Percentiles rank a stretch among this genome's conserved stretches.
These are phyloP conservation scores for Zygothrica quintamaculata DNA, from an alignment of 2,888 invertebrate species.

Conservation along the genomic window DNA sequence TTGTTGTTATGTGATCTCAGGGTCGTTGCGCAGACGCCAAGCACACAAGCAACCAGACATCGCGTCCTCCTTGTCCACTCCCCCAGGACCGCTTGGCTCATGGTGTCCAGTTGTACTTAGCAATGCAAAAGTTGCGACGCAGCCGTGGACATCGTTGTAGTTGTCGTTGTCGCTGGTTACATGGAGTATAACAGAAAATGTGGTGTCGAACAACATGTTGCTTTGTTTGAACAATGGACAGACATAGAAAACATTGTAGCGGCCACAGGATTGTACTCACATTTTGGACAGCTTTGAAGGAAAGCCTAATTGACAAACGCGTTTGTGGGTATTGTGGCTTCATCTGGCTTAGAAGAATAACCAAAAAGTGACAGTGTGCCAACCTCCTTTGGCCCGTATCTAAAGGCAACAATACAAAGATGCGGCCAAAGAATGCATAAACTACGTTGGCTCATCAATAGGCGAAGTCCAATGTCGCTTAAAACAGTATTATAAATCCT, in stretches of 20 bases:
- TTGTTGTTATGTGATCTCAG: constrained; percentile 48
- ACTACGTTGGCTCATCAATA: too few relatives aligned
- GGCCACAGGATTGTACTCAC: constrained; percentile 1
- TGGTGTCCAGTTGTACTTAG: constrained; percentile 67
- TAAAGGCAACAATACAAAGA: too few relatives aligned
- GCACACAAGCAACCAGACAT: constrained; percentile 12
- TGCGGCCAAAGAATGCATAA: too few relatives aligned
- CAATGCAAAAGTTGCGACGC: constrained; percentile 68
- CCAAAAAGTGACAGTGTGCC: too few relatives aligned
- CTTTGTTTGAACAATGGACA: constrained; percentile 21
- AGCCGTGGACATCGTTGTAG: constrained; percentile 9
- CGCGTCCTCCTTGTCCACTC: background rate
- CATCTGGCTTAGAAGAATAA: too few relatives aligned
- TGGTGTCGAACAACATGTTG: constrained; percentile 82
- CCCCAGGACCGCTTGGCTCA: constrained; percentile 6
- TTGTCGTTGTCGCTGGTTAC: constrained; percentile 46
- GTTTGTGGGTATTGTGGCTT: constrained; percentile 6
- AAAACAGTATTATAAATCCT: too few relatives aligned
- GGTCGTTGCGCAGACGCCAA: constrained; percentile 65
- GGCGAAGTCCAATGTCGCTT: too few relatives aligned
- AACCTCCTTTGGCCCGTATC: too few relatives aligned
- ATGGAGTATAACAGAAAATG: constrained; percentile 79
- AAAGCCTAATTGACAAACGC: constrained; percentile 69
- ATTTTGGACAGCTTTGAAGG: constrained; percentile 46
- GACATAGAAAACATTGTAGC: constrained; percentile 4